phyloP scores from a whole-genome alignment of 2,797 vertebrate genomes.

The Sebastes iracundus region DNA sequence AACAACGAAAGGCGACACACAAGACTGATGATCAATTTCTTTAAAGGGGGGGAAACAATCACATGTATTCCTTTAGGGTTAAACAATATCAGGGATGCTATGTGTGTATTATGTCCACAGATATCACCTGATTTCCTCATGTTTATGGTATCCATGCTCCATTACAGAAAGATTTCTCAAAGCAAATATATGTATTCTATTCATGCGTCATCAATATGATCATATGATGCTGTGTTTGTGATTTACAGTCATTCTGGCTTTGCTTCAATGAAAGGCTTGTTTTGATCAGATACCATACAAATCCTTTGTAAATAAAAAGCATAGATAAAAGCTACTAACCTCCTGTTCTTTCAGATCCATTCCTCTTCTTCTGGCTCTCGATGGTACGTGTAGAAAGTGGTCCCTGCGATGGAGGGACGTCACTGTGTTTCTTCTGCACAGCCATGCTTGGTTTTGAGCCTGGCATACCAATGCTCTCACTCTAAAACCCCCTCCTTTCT shows the following conservation, averaged over 20 bases:
- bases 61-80: slow-evolving; percentile 17
- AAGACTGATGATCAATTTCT: neutral
- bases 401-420: slow-evolving; percentile 69
- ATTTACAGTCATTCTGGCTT: neutral
- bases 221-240: slow-evolving; percentile 20
- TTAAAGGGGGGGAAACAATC: neutral
- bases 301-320: neutral
- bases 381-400: slow-evolving; percentile 57
- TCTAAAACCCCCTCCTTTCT: slow-evolving; percentile 26
- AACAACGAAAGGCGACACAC: neutral
- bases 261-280: slow-evolving; percentile 1
- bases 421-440: slow-evolving; percentile 72
- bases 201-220: slow-evolving; percentile 38
- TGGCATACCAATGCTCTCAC: slow-evolving; percentile 63
- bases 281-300: neutral
- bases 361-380: slow-evolving; percentile 49
- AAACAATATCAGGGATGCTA: neutral
- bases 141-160: neutral
- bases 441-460: slow-evolving; percentile 74
- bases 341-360: slow-evolving; percentile 18
- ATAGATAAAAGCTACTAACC: slow-evolving; percentile 45
- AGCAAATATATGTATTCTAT: neutral
- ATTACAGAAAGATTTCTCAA: neutral
- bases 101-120: slow-evolving; percentile 7
- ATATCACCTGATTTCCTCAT: neutral